Evolutionary conservation across 37 sponge, comb jelly and placozoan species (phyloP).

Genomic region (Ianthella basta): DNA sequence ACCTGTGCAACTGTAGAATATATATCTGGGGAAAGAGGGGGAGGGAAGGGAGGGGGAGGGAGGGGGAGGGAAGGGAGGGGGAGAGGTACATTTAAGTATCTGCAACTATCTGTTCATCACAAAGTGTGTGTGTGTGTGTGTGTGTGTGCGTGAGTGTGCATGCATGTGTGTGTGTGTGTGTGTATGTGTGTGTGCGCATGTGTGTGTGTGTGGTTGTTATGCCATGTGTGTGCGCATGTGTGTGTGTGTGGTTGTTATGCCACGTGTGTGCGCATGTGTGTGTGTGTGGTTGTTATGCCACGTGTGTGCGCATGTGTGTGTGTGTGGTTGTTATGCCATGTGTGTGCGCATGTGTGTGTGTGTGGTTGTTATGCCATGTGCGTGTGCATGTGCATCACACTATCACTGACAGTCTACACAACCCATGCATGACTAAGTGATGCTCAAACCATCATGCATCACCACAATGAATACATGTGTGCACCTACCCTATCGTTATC

Average conservation of each 20-base stretch:
- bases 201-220: constrained; percentile 23
- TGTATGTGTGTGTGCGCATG: constrained; percentile 32
- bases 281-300: no score
- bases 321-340: constrained; percentile 4
- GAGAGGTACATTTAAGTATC: no score
- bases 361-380: constrained; percentile 3
- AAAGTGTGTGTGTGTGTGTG: constrained; percentile 2
- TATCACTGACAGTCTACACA: no score
- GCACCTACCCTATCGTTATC: not conserved
- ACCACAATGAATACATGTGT: not conserved
- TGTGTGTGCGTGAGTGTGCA: constrained; percentile 15
- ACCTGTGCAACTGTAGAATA: no score
- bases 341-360: constrained; percentile 19
- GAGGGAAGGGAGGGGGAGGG: no score
- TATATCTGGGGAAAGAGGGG: no score
- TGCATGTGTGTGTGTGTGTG: constrained; percentile 4
- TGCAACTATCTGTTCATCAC: not conserved
- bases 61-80: not conserved
- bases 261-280: constrained; percentile 39
- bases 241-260: constrained; percentile 42
- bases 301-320: constrained; percentile 21
- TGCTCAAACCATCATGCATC: no score
- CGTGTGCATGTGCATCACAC: not conserved
- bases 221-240: not conserved
- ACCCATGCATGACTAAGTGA: no score